A percentile compares a stretch with the other conserved stretches of the same genome.
Conservation (phyloP, 2,888 invertebrate genomes). For the Andrena bicolor region DNA sequence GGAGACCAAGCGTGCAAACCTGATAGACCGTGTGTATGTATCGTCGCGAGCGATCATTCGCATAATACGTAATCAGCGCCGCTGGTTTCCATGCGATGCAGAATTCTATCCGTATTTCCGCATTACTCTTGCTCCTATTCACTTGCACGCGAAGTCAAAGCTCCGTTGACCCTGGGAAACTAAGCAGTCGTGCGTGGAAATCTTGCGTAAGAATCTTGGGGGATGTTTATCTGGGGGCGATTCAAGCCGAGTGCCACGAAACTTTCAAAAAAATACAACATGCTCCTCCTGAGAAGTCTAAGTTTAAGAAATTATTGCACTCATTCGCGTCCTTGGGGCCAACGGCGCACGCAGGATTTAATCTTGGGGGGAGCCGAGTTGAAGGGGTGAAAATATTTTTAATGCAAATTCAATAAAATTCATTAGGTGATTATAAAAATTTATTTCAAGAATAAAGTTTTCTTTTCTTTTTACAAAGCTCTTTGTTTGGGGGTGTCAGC, state of each 20-base stretch:
- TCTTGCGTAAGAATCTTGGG: not conserved
- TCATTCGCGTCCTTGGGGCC: no score
- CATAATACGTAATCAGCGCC: not conserved
- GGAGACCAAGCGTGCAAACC: not conserved
- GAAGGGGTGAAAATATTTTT: no score
- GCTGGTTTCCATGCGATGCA: conserved; percentile 2
- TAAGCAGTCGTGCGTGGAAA: not conserved
- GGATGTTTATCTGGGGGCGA: not conserved
- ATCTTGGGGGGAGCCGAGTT: no score
- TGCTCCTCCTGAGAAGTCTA: no score
- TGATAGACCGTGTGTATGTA: conserved; percentile 6
- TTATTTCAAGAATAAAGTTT: no score
- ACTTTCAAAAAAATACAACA: no score
- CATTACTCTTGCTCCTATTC: not conserved
- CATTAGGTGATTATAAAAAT: no score
- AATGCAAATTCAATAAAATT: no score
- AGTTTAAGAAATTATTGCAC: no score
- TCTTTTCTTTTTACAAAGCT: no score
- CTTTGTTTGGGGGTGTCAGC: no score
- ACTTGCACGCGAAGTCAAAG: conserved; percentile 6
- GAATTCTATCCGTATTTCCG: conserved; percentile 11
- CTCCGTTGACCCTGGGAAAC: not conserved
- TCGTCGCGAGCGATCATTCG: conserved; percentile 6
- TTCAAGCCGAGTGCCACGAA: not conserved
- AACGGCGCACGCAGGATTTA: no score